phyloP scores from a whole-genome alignment of 1,140 invertebrate species.

The Tetranychus urticae region DNA sequence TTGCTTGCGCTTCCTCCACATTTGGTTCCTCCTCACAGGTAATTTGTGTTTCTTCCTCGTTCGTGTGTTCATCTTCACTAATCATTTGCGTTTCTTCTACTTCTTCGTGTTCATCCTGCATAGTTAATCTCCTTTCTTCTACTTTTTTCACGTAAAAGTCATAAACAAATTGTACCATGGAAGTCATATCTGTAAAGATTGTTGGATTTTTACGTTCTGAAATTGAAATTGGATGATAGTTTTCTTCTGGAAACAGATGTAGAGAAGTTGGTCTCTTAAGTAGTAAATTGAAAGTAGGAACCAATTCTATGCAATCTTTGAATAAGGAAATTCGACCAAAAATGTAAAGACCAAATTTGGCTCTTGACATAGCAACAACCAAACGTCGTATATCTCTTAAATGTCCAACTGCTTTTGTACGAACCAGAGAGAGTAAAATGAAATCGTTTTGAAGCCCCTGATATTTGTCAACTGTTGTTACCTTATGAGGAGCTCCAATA shows the following conservation, averaged over 20 bases:
- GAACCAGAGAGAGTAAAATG: constrained; percentile 79
- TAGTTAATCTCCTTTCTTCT: constrained; percentile 19
- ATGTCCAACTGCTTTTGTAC: constrained; percentile 88
- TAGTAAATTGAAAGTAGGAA: constrained; percentile 68
- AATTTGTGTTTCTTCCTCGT: background rate
- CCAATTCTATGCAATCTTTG: constrained; percentile 84
- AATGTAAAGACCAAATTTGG: constrained; percentile 85
- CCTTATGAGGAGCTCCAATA: constrained; percentile 74
- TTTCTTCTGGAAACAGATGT: constrained; percentile 48
- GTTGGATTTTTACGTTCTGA: background rate
- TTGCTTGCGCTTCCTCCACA: too few species aligned
- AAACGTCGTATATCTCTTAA: constrained; percentile 81
- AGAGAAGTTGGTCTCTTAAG: constrained; percentile 43
- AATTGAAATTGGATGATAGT: constrained; percentile 35
- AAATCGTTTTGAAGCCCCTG: constrained; percentile 99
- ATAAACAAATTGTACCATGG: constrained; percentile 79
- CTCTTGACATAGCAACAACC: constrained; percentile 91
- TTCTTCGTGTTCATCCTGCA: constrained; percentile 3
- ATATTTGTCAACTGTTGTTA: constrained; percentile 88
- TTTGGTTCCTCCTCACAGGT: too few species aligned
- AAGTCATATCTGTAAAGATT: constrained; percentile 43
- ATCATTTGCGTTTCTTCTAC: background rate
- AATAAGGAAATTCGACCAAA: constrained; percentile 81
- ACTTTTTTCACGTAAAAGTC: constrained; percentile 59
- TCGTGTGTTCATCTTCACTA: constrained; percentile 4